Evolutionary conservation across 2,113 vertebrate genomes (phyloP), one percentile per base, ranked within the genome.

Genomic region (Pelecanoides urinatrix): DNA sequence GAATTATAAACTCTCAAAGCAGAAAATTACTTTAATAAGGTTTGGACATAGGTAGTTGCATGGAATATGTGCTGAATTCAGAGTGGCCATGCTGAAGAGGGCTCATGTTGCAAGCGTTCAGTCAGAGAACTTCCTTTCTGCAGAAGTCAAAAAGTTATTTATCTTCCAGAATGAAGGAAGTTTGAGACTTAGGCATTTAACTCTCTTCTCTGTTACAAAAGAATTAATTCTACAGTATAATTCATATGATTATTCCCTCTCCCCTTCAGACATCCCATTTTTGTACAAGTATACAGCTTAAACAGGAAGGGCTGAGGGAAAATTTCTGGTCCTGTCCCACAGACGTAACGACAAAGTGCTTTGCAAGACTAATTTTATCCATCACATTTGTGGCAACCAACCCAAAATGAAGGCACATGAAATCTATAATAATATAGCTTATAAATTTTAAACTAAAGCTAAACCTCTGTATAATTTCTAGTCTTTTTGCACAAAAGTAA

Each of bases 361-460:
- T 92, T 82, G 89, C 72, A 95, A 96, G 90, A 80, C 58, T 66
- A 56, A 91, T 92, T 50, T 92, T 56, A 65, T 42, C 63, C 71
- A 85, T 11, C 36, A 65, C 44, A 78, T 94, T 88, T 84, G 75
- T 94, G 96, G 86, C 66, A 92, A 94, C 84, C 80, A 96, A 96
- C 72, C 78, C 90, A 93, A 97, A 96, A 83, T 82, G 90, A 98
- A 98, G 95, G 97, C 98, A 98, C 95, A 18, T 76, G 82, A 94
- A 95, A 78, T 92, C 75, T 79, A 1, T 63, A 89, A 70, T 84
- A 91, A 71, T 82, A 93, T 21, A 91, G 72, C 81, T 97, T 92
- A 96, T 65, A 78, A 91, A 76, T 26, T 89, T 96, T 78, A 93
- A 95, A 80, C 84, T 89, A 73, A 90, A 96, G 59, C n/a, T 52